Evolutionary conservation across 2,888 invertebrate genomes (phyloP).

Genomic region (Diarsia mendica): DNA sequence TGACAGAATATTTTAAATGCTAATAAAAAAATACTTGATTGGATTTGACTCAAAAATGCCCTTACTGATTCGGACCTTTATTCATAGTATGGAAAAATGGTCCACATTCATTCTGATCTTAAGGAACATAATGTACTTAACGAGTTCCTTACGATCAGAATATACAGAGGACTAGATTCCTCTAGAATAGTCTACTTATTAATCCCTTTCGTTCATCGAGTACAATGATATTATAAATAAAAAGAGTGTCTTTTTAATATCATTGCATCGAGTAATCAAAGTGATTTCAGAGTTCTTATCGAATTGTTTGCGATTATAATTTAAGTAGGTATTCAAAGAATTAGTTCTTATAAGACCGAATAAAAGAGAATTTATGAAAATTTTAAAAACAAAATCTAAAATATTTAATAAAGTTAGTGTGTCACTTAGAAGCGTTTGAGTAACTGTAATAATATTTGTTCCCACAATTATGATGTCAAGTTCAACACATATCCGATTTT

Average conservation of each 20-base stretch:
- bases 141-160: too few relatives aligned
- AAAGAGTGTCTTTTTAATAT: too few relatives aligned
- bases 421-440: background rate
- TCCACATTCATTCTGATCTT: background rate
- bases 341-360: conserved; percentile 2
- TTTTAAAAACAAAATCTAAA: background rate
- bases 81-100: background rate
- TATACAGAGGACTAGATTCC: too few relatives aligned
- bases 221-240: too few relatives aligned
- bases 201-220: conserved; percentile 2
- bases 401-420: background rate
- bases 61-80: background rate
- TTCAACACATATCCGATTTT: background rate
- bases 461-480: conserved; percentile 26
- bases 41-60: too few relatives aligned
- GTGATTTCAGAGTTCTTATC: background rate
- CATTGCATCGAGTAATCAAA: background rate
- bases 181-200: background rate
- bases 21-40: too few relatives aligned
- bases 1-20: too few relatives aligned
- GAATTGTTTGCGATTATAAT: background rate
- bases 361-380: background rate
- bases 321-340: background rate
- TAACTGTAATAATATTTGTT: background rate
- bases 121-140: too few relatives aligned